These are phyloP conservation scores for Typhlichthys eigenmanni DNA, from an alignment of 2,797 vertebrate species.

Conservation along the genomic window DNA sequence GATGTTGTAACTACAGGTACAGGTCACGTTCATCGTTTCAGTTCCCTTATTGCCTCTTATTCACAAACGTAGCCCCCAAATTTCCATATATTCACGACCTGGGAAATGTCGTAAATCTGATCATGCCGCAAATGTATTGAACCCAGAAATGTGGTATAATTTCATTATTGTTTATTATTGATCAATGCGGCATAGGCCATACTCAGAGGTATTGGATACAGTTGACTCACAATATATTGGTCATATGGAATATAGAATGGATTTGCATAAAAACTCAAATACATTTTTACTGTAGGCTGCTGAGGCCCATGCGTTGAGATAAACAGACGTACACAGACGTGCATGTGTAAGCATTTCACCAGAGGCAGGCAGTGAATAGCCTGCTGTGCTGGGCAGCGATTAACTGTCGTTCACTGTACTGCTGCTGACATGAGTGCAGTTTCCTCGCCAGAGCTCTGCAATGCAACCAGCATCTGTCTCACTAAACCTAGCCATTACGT, in stretches of 20 bases:
- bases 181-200: neutral
- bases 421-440: constrained; percentile 60
- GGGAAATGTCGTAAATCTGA: no score
- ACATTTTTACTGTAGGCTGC: neutral
- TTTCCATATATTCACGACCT: no score
- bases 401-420: constrained; percentile 56
- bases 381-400: constrained; percentile 47
- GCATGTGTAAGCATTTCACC: constrained; percentile 16
- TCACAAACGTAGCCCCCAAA: no score
- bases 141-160: neutral
- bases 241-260: neutral
- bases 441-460: constrained; percentile 42
- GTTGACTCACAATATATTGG: neutral
- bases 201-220: neutral
- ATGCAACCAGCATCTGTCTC: constrained; percentile 57
- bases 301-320: neutral
- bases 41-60: no score
- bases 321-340: neutral
- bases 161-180: neutral
- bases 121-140: no score
- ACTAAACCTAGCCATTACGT: constrained; percentile 3
- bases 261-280: neutral
- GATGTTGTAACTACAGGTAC: constrained; percentile 27
- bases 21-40: neutral
- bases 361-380: constrained; percentile 18